These are phyloP conservation scores for Podotricha telesiphe DNA, from an alignment of 2,888 invertebrate genomes.

Conservation along the genomic window DNA sequence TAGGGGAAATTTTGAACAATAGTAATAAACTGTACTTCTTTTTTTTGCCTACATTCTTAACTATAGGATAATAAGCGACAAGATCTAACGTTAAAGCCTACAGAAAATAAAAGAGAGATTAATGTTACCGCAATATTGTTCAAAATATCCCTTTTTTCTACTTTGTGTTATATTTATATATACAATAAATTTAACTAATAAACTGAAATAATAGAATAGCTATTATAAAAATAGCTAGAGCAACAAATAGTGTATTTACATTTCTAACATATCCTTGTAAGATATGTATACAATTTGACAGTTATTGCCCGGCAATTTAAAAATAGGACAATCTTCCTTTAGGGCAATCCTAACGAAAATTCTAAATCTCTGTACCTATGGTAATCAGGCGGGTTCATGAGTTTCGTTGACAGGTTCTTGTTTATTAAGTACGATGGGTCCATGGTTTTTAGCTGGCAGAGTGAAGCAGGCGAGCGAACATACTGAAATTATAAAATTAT, in stretches of 20 bases:
- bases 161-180: too few relatives aligned
- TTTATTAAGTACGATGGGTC: conserved; percentile 41
- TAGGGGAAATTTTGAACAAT: background rate
- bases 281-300: background rate
- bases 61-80: background rate
- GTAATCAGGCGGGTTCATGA: conserved; percentile 73
- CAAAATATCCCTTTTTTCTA: background rate
- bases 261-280: background rate
- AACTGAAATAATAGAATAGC: background rate
- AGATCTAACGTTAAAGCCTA: background rate
- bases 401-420: conserved; percentile 57
- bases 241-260: background rate
- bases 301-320: conserved; percentile 35
- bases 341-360: background rate
- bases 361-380: background rate
- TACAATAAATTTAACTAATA: too few relatives aligned
- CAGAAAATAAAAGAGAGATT: background rate
- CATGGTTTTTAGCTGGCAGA: conserved; percentile 62
- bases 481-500: conserved; percentile 53
- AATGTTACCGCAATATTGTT: background rate
- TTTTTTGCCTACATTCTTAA: background rate
- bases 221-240: background rate
- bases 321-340: background rate
- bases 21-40: background rate
- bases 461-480: conserved; percentile 69